Conservation (phyloP, 2,888 invertebrate genomes). For the Andrena flavipes region DNA sequence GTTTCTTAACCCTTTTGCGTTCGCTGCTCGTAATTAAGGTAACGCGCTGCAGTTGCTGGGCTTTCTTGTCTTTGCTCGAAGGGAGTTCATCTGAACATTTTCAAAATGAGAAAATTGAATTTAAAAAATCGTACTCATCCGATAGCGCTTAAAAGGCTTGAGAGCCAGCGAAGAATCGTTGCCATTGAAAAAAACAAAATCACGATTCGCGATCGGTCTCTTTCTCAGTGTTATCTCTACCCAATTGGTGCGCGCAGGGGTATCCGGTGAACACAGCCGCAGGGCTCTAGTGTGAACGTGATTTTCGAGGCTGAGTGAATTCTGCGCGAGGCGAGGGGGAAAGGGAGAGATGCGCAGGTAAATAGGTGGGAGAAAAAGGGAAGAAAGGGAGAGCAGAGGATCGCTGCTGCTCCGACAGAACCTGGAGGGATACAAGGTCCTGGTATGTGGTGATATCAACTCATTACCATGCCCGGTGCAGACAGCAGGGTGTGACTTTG, state of each 20-base stretch:
- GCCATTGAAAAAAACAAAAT: conserved; percentile 14
- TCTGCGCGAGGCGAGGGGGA: conserved; percentile 25
- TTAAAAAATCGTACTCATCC: neutral
- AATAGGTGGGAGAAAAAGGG: conserved; percentile 43
- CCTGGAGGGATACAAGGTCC: conserved; percentile 81
- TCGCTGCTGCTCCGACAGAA: conserved; percentile 56
- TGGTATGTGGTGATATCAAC: conserved; percentile 84
- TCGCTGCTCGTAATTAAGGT: conserved; percentile 24
- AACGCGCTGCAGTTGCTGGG: neutral
- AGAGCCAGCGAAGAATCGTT: neutral
- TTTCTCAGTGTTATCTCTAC: conserved; percentile 53
- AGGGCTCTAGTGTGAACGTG: conserved; percentile 57
- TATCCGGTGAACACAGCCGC: conserved; percentile 42
- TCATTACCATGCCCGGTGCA: conserved; percentile 84
- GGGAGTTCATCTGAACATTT: neutral
- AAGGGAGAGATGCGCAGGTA: conserved; percentile 44
- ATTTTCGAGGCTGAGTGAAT: conserved; percentile 66
- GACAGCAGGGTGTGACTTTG: conserved; percentile 83
- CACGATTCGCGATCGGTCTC: conserved; percentile 30
- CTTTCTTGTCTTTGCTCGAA: neutral
- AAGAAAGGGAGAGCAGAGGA: conserved; percentile 47
- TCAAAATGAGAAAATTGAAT: neutral
- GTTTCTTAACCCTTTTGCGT: conserved; percentile 44
- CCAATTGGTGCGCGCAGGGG: conserved; percentile 27
- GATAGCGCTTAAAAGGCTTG: neutral